A percentile compares a stretch with the other conserved stretches of the same genome.
Evolutionary conservation across 1,140 invertebrate genomes (phyloP).

Genomic region (Musca vetustissima): DNA sequence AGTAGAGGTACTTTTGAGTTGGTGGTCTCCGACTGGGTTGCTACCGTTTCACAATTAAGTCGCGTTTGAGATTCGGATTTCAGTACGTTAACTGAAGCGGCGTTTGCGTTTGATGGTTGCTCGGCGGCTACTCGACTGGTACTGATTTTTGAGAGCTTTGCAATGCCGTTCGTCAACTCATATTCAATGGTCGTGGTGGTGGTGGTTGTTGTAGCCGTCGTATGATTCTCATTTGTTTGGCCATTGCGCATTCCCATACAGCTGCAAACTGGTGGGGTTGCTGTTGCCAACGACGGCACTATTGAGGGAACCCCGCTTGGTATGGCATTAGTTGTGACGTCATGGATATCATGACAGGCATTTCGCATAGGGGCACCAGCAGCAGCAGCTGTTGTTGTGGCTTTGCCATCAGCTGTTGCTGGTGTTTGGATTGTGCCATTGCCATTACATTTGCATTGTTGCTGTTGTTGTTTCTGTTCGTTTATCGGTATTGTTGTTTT

Average conservation of each 20-base stretch:
- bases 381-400: conserved; percentile 32
- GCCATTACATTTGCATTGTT: conserved; percentile 26
- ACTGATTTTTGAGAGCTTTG: conserved; percentile 54
- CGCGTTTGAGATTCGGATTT: background rate
- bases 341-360: conserved; percentile 11
- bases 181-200: conserved; percentile 46
- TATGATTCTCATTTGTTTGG: conserved; percentile 38
- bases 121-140: conserved; percentile 44
- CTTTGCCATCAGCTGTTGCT: conserved; percentile 32
- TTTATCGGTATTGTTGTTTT: conserved; percentile 50
- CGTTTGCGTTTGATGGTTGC: conserved; percentile 31
- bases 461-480: conserved; percentile 25
- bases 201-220: conserved; percentile 40
- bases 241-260: background rate
- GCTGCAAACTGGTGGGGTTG: background rate
- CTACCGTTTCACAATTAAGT: background rate
- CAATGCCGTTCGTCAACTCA: conserved; percentile 51
- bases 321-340: conserved; percentile 28
- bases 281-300: conserved; percentile 25
- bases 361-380: background rate
- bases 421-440: conserved; percentile 44
- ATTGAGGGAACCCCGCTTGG: conserved; percentile 26
- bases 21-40: conserved; percentile 29
- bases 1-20: conserved; percentile 33
- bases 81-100: conserved; percentile 18